Evolutionary conservation across 1,140 invertebrate genomes (phyloP).

Genomic region (Cepaea nemoralis): DNA sequence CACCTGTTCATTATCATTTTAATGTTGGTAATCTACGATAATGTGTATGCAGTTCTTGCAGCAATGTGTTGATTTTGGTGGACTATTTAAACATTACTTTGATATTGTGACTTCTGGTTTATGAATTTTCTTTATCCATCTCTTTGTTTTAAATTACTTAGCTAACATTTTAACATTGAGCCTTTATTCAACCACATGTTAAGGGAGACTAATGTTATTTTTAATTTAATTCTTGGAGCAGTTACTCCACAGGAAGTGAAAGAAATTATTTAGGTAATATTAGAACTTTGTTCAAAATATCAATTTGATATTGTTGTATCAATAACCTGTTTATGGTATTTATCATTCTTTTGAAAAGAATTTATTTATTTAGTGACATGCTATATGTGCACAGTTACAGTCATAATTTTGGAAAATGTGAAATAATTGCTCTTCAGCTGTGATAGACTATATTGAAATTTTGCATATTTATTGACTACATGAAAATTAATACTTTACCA

Average conservation of each 20-base stretch:
- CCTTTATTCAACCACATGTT: neutral
- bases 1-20: neutral
- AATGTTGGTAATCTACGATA: neutral
- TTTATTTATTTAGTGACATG: neutral
- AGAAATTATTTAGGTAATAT: neutral
- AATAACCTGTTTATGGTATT: neutral
- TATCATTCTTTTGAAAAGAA: neutral
- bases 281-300: neutral
- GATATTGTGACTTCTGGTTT: neutral
- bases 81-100: neutral
- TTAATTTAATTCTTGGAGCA: too few relatives aligned
- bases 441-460: slow-evolving; percentile 26
- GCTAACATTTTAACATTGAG: neutral
- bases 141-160: too few relatives aligned
- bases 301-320: neutral
- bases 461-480: slow-evolving; percentile 31
- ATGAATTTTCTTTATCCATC: neutral
- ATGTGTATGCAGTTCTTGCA: neutral
- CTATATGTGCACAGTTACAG: neutral
- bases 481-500: neutral
- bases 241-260: too few relatives aligned
- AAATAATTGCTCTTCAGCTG: slow-evolving; percentile 21
- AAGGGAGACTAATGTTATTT: too few relatives aligned
- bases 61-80: neutral
- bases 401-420: neutral